Conservation (phyloP, 2,888 invertebrate genomes). For the Callosobruchus maculatus region DNA sequence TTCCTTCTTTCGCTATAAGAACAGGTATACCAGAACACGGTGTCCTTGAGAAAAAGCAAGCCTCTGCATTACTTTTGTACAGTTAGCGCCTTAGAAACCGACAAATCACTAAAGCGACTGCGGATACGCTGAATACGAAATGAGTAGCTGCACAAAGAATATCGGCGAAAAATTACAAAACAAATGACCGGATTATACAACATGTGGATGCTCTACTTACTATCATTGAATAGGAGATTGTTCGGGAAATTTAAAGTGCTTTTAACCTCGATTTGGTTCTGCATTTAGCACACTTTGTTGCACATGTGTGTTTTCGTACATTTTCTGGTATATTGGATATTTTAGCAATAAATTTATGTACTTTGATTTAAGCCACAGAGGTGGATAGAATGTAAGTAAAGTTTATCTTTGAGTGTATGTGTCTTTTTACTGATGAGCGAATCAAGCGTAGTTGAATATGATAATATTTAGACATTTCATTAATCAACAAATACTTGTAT, state of each 20-base stretch:
- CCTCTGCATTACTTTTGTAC: background rate
- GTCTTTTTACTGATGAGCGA: too few relatives aligned
- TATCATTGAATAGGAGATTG: conserved; percentile 1
- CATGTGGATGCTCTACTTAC: conserved; percentile 13
- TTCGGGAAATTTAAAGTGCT: background rate
- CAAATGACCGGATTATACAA: conserved; percentile 11
- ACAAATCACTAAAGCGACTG: background rate
- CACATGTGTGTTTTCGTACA: background rate
- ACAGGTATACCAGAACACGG: background rate
- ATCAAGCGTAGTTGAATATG: too few relatives aligned
- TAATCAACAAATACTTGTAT: too few relatives aligned
- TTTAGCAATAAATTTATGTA: background rate
- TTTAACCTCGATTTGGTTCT: background rate
- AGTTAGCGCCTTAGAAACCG: background rate
- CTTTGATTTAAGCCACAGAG: too few relatives aligned
- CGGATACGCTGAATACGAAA: background rate
- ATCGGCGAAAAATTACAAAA: conserved; percentile 7
- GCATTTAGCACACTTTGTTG: background rate
- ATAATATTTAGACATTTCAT: too few relatives aligned
- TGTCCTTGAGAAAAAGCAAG: background rate
- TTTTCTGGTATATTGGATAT: background rate
- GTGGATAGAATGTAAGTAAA: too few relatives aligned
- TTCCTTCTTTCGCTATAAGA: background rate
- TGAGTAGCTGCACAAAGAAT: conserved; percentile 4
- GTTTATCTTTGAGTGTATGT: too few relatives aligned